Evolutionary conservation across 2,888 invertebrate genomes (phyloP).

Genomic region (Carterocephalus palaemon): DNA sequence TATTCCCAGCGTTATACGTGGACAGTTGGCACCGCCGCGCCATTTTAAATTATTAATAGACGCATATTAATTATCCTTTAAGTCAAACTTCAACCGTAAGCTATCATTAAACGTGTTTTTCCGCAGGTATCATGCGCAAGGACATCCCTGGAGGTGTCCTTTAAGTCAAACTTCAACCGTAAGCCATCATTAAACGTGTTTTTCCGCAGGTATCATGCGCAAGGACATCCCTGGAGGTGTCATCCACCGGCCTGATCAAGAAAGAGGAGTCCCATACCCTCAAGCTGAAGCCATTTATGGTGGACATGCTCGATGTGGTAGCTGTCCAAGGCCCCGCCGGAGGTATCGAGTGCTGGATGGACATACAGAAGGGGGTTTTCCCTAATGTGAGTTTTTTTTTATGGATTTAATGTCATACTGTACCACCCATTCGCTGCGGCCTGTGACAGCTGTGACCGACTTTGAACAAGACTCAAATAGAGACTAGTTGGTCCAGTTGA

Average conservation of each 20-base stretch:
- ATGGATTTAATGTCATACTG: no score
- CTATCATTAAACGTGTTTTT: slow-evolving; percentile 15
- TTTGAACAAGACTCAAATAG: no score
- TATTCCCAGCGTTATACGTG: no score
- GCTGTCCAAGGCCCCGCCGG: slow-evolving; percentile 82
- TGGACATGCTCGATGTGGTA: slow-evolving; percentile 83
- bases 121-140: slow-evolving; percentile 67
- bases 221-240: slow-evolving; percentile 60
- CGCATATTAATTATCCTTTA: no score
- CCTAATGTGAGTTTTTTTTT: slow-evolving; percentile 82
- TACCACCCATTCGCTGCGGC: no score
- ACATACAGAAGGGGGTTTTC: slow-evolving; percentile 83
- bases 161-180: no score
- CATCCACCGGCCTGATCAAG: slow-evolving; percentile 47
- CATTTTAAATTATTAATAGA: no score
- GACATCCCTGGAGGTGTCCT: slow-evolving; percentile 58
- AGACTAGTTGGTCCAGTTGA: no score
- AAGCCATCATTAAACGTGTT: not conserved
- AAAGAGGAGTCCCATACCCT: slow-evolving; percentile 55
- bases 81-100: no score
- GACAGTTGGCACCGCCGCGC: no score
- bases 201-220: slow-evolving; percentile 65
- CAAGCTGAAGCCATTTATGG: slow-evolving; percentile 82
- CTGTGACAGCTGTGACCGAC: no score
- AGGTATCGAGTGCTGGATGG: slow-evolving; percentile 87